phyloP scores from a whole-genome alignment of 2,113 vertebrate genomes.

The Zapornia atra region DNA sequence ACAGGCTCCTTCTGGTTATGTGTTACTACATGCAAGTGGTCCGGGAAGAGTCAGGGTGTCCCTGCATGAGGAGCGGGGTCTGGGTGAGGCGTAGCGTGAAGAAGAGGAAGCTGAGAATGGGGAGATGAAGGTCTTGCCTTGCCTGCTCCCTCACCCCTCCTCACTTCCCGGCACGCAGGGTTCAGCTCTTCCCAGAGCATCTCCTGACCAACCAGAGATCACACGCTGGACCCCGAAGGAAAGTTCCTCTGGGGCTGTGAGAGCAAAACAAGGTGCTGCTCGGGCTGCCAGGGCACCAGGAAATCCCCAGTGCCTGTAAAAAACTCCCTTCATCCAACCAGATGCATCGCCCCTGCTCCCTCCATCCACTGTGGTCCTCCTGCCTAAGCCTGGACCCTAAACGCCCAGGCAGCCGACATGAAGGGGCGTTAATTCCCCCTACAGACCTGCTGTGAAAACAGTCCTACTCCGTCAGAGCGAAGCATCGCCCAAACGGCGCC shows the following conservation, averaged over 20 bases:
- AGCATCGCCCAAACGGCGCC: accelerated
- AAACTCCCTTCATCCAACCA: accelerated
- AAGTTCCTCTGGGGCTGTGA: background rate
- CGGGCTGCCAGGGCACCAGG: background rate
- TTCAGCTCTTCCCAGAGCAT: background rate
- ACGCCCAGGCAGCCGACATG: background rate
- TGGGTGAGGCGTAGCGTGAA: background rate
- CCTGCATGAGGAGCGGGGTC: accelerated
- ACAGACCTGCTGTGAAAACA: background rate
- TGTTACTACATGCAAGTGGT: background rate
- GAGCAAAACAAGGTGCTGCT: background rate
- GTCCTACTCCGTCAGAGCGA: background rate
- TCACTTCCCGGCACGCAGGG: no score
- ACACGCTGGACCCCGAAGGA: accelerated
- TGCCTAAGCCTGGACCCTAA: background rate
- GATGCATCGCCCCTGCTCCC: background rate
- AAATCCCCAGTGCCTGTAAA: background rate
- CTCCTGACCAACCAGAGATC: background rate
- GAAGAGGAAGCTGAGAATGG: background rate
- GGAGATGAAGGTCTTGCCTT: background rate
- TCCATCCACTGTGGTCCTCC: background rate
- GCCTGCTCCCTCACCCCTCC: background rate
- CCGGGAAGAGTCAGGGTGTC: background rate
- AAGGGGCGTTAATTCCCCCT: background rate
- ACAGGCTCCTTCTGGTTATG: background rate